Evolutionary conservation across 2,113 vertebrate genomes (phyloP).

Genomic region (Hemichromis elongatus): DNA sequence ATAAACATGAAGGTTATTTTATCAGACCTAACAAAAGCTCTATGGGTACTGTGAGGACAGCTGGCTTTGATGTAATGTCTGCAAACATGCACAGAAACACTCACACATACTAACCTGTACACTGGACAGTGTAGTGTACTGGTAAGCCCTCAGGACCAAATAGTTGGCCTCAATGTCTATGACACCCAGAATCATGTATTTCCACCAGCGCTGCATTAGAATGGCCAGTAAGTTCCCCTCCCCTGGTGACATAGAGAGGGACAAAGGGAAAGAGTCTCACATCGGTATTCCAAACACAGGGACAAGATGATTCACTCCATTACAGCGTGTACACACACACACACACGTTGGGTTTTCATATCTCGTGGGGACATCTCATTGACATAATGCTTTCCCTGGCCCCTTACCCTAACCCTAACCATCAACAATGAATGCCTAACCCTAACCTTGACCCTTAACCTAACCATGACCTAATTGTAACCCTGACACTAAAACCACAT

Average conservation of each 20-base stretch:
- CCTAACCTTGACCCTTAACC: neutral
- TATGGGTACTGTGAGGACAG: neutral
- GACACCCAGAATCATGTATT: constrained; percentile 93
- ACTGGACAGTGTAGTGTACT: constrained; percentile 92
- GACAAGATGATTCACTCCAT: neutral
- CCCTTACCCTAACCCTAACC: neutral
- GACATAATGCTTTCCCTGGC: neutral
- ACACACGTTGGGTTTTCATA: neutral
- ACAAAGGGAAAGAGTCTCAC: neutral
- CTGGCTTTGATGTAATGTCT: neutral
- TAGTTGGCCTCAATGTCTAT: constrained; percentile 96
- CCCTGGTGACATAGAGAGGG: constrained; percentile 65
- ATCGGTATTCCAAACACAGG: neutral
- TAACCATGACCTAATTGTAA: neutral
- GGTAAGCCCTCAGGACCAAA: constrained; percentile 93
- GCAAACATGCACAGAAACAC: neutral
- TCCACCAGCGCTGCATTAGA: constrained; percentile 95
- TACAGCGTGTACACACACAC: neutral
- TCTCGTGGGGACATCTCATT: neutral
- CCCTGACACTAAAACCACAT: neutral
- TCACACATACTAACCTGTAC: constrained; percentile 80
- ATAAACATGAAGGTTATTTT: neutral
- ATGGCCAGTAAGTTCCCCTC: constrained; percentile 94
- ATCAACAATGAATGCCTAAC: neutral
- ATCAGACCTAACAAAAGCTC: neutral